Evolutionary conservation across 2,113 vertebrate genomes (phyloP), one percentile per base, ranked within the genome.

Genomic region (Leiothrix lutea): DNA sequence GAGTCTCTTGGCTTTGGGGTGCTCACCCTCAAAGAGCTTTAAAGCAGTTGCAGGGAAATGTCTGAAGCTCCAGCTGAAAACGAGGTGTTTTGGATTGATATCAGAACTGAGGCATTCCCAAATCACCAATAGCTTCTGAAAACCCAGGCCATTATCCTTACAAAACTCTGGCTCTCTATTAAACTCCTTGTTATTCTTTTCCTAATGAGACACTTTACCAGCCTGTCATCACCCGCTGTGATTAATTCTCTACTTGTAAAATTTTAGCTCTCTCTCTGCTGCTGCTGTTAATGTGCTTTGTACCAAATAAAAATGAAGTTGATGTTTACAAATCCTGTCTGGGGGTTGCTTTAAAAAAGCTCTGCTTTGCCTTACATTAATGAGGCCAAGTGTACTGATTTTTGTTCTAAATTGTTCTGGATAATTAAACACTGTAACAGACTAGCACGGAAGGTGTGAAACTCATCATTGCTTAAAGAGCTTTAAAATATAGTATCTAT

Each of bases 201-300:
- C 94, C 94, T 97, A 96, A 97, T 95, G 80, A 97, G 95, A 90
- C 95, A 88, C 92, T 97, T 97, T 88, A 96, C 95, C 75, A 96
- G 93, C 65, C 88, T 97, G 95, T 96, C 96, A 97, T 97, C 96
- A 97, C 96, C 95, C 7, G 36, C 95, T 96, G 95, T 96, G 95
- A 96, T 97, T 96, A 97, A 97, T 97, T 97, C 94, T 96, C 94
- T 92, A 92, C 95, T 94, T 96, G 92, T 96, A 96, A 97, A 96
- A 96, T 94, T 95, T 95, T 95, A 96, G 86, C 88, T 60, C 75
- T 56, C 88, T 95, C 90, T 96, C 72, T 93, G 93, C 93, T 94
- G 90, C 90, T 96, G 88, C 88, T 79, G 90, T 84, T 96, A 95
- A 94, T 88, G 92, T 93, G 85, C 95, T 97, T 94, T 96, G 92